phyloP scores from a whole-genome alignment of 2,113 vertebrate species.

The Tichodroma muraria region DNA sequence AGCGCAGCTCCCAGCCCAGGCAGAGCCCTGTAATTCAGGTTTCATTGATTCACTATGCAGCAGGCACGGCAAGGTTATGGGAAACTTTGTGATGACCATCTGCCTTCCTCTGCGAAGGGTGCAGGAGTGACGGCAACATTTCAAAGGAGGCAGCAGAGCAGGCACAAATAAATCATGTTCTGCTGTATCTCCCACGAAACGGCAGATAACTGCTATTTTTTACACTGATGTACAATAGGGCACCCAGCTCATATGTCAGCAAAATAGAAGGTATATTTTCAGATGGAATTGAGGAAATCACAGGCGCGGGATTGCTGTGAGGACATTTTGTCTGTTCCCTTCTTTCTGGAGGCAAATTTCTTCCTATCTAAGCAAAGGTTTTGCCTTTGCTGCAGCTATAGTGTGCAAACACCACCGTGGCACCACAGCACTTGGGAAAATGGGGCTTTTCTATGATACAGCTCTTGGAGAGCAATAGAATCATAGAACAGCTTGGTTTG shows the following conservation, averaged over 20 bases:
- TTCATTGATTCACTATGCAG: conserved; percentile 30
- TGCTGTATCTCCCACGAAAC: not conserved
- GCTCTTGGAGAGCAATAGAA: not conserved
- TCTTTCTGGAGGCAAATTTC: not conserved
- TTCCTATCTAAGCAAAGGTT: not conserved
- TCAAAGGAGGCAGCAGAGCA: conserved; percentile 13
- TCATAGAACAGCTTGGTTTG: not conserved
- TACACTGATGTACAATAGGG: conserved; percentile 24
- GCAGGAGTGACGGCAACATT: not conserved
- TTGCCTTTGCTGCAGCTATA: not conserved
- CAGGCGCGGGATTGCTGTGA: not conserved
- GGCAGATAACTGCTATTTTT: conserved; percentile 33
- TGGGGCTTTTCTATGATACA: not conserved
- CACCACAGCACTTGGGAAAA: not conserved
- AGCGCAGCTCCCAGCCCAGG: not conserved
- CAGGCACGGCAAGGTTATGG: not conserved
- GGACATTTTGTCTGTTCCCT: not conserved
- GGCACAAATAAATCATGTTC: conserved; percentile 31
- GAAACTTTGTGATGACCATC: conserved; percentile 30
- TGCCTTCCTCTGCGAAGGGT: not conserved
- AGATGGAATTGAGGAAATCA: not conserved
- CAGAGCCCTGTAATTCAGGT: conserved; percentile 14
- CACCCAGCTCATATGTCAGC: conserved; percentile 14
- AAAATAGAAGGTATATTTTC: not conserved
- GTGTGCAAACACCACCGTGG: not conserved